phyloP scores from a whole-genome alignment of 2,797 vertebrate species.

The Xenentodon cancila region DNA sequence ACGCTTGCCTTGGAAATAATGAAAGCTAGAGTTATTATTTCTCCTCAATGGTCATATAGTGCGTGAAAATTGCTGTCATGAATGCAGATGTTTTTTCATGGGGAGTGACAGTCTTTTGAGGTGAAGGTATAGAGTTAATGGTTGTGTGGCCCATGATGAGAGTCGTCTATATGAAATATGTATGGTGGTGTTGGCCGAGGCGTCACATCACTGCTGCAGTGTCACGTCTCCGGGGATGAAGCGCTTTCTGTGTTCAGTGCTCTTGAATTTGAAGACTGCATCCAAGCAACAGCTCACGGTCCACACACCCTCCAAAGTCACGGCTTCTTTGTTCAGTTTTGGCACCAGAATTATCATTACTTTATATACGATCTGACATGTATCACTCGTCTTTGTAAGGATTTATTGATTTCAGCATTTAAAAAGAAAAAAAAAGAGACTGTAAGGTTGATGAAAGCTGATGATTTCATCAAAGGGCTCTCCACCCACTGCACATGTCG shows the following conservation, averaged over 20 bases:
- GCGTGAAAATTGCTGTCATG: constrained; percentile 13
- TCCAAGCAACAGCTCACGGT: not conserved
- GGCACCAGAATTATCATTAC: not conserved
- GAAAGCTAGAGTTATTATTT: too few relatives aligned
- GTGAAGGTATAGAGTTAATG: constrained; percentile 50
- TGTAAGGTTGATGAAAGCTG: constrained; percentile 4
- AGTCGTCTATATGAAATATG: constrained; percentile 69
- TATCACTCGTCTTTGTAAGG: not conserved
- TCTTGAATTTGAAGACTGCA: constrained; percentile 24
- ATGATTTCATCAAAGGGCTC: constrained; percentile 10
- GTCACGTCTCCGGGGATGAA: constrained; percentile 37
- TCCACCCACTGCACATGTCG: constrained; percentile 7
- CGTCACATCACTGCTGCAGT: constrained; percentile 41
- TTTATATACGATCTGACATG: not conserved
- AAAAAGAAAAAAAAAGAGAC: constrained; percentile 15
- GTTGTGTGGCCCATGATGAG: constrained; percentile 38
- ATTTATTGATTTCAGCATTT: constrained; percentile 5
- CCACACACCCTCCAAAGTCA: not conserved
- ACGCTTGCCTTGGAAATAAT: too few relatives aligned
- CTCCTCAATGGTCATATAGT: constrained; percentile 9
- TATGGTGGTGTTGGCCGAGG: constrained; percentile 48
- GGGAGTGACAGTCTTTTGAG: constrained; percentile 49
- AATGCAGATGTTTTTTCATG: constrained; percentile 30
- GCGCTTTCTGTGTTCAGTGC: not conserved
- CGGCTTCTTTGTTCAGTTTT: not conserved